Conservation (phyloP, 2,888 invertebrate genomes). For the Tryphoninae sp. region DNA sequence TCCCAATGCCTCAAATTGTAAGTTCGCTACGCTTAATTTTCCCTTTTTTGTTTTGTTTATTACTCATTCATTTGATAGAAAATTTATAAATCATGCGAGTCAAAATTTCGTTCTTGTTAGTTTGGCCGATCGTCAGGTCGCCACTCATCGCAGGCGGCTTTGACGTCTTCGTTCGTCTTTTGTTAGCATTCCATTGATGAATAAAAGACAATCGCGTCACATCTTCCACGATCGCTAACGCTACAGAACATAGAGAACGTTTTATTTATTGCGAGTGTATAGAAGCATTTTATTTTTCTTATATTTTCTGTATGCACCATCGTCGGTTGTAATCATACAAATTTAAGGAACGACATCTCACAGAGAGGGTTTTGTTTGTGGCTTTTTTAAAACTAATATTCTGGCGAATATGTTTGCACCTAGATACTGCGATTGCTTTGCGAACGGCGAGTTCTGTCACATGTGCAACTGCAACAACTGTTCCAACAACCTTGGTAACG, state of each 20-base stretch:
- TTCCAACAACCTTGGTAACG: slow-evolving; percentile 97
- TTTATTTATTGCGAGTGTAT: slow-evolving; percentile 44
- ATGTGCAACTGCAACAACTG: slow-evolving; percentile 99
- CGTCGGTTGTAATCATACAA: neutral
- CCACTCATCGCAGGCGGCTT: slow-evolving; percentile 28
- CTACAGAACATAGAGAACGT: slow-evolving; percentile 48
- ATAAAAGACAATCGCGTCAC: slow-evolving; percentile 56
- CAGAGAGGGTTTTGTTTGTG: neutral
- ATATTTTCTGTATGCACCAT: neutral
- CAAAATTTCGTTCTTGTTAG: neutral
- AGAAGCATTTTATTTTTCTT: slow-evolving; percentile 26
- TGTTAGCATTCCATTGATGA: slow-evolving; percentile 59
- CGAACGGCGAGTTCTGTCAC: slow-evolving; percentile 99
- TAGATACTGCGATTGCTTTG: slow-evolving; percentile 98
- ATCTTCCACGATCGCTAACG: slow-evolving; percentile 52
- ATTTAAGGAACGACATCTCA: neutral
- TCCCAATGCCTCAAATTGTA: slow-evolving; percentile 98
- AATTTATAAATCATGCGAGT: neutral
- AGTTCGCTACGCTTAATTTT: slow-evolving; percentile 74
- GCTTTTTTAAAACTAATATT: neutral
- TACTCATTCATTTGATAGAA: slow-evolving; percentile 41
- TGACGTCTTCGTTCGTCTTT: slow-evolving; percentile 53
- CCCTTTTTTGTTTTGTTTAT: slow-evolving; percentile 25
- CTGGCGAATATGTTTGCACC: slow-evolving; percentile 63
- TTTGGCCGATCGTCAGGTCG: slow-evolving; percentile 14